Conservation (phyloP, 2,888 invertebrate species). For the Zonitis immaculata region DNA sequence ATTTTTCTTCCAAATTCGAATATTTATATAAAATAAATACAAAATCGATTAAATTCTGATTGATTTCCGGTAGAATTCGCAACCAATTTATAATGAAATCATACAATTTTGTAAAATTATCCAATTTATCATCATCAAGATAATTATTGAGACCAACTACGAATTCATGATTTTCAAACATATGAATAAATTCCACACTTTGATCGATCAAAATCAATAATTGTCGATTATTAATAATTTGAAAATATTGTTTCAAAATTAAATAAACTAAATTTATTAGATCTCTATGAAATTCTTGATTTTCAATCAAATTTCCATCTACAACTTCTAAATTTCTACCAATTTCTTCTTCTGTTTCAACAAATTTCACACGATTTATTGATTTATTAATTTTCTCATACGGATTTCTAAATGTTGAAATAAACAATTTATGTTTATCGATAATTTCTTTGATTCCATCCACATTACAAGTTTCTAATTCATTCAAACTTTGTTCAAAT, state of each 20-base stretch:
- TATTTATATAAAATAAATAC: slow-evolving; percentile 59
- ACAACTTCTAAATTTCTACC: slow-evolving; percentile 3
- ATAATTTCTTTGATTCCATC: neutral
- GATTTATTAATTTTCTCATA: neutral
- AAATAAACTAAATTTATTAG: neutral
- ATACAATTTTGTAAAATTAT: slow-evolving; percentile 31
- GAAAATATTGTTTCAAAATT: neutral
- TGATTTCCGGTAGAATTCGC: slow-evolving; percentile 48
- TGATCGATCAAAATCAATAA: slow-evolving; percentile 4
- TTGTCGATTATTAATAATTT: neutral
- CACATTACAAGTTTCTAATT: slow-evolving; percentile 25
- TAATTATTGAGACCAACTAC: slow-evolving; percentile 48
- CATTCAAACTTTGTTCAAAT: slow-evolving; percentile 36
- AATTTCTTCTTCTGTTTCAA: slow-evolving; percentile 16
- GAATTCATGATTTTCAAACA: slow-evolving; percentile 55
- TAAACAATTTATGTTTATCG: neutral
- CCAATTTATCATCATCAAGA: slow-evolving; percentile 25
- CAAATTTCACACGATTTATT: slow-evolving; percentile 50
- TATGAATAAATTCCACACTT: slow-evolving; percentile 53
- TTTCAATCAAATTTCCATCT: neutral
- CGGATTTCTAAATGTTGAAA: neutral
- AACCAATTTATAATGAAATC: slow-evolving; percentile 50
- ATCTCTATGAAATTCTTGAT: neutral
- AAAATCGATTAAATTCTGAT: slow-evolving; percentile 52
- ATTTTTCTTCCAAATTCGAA: slow-evolving; percentile 53